A percentile compares a stretch with the other conserved stretches of the same genome.
Conservation (phyloP, 2,797 vertebrate genomes). For the Xerus rutilus region DNA sequence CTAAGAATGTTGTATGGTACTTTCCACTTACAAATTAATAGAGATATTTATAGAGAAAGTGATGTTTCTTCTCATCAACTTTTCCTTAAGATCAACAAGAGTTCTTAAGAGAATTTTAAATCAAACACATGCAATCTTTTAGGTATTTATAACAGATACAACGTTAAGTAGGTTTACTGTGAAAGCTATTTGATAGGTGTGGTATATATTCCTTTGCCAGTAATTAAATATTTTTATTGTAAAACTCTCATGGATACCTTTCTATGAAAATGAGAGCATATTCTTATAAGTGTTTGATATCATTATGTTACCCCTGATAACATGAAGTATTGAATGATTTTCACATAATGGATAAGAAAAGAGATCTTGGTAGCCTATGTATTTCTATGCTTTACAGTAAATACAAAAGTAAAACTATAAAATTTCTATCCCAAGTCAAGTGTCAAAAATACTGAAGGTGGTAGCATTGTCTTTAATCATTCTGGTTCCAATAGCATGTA, state of each 20-base stretch:
- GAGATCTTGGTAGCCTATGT: background rate
- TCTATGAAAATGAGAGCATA: background rate
- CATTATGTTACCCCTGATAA: background rate
- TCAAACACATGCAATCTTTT: background rate
- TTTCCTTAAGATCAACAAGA: background rate
- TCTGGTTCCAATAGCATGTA: background rate
- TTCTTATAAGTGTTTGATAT: background rate
- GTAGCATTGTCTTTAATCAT: background rate
- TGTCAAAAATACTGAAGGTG: background rate
- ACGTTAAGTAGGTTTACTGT: background rate
- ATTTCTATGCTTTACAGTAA: conserved; percentile 21
- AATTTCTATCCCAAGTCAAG: background rate
- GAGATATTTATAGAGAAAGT: conserved; percentile 5
- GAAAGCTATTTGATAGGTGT: background rate
- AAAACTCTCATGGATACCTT: background rate
- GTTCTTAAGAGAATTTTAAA: conserved; percentile 14
- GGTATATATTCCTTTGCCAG: background rate
- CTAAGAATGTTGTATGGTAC: background rate
- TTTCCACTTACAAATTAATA: conserved; percentile 40
- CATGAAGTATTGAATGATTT: background rate
- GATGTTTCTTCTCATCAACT: background rate
- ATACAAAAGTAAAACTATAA: background rate
- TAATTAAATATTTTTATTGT: background rate
- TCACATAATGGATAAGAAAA: background rate
- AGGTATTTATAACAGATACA: background rate